Conservation (phyloP, 2,888 invertebrate genomes). For the Charanyca ferruginea region DNA sequence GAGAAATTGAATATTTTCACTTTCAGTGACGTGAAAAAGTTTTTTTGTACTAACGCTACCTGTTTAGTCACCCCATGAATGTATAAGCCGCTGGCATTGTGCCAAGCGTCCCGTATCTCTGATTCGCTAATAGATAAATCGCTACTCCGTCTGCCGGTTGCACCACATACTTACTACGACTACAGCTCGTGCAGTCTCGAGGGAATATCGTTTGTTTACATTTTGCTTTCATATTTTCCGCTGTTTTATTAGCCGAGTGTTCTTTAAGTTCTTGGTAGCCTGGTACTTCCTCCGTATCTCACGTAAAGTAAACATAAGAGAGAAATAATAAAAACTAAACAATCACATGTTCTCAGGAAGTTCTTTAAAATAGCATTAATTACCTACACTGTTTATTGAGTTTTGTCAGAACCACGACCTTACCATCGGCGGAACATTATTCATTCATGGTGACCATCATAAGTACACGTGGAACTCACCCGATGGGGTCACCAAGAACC, state of each 20-base stretch:
- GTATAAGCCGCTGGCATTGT: slow-evolving; percentile 71
- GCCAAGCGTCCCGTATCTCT: slow-evolving; percentile 74
- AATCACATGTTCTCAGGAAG: not conserved
- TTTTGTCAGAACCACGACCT: no score
- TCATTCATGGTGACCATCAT: no score
- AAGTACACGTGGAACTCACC: no score
- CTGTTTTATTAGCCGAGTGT: slow-evolving; percentile 41
- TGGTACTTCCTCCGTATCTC: slow-evolving; percentile 41
- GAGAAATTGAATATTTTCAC: slow-evolving; percentile 14
- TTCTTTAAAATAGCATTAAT: no score
- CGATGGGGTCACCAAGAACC: no score
- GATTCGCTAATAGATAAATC: slow-evolving; percentile 82
- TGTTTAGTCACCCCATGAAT: slow-evolving; percentile 72
- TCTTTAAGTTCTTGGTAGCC: slow-evolving; percentile 46
- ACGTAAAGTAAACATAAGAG: slow-evolving; percentile 7
- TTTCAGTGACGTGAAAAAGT: slow-evolving; percentile 17
- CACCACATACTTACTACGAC: slow-evolving; percentile 48
- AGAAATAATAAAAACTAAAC: not conserved
- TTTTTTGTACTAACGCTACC: slow-evolving; percentile 60
- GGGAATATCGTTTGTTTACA: slow-evolving; percentile 61
- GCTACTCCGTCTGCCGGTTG: slow-evolving; percentile 63
- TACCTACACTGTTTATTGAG: no score
- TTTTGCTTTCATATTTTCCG: slow-evolving; percentile 55
- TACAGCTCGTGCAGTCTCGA: slow-evolving; percentile 40
- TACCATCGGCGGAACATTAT: no score